Evolutionary conservation across 1,140 invertebrate species (phyloP).

Genomic region (Drusus annulatus): DNA sequence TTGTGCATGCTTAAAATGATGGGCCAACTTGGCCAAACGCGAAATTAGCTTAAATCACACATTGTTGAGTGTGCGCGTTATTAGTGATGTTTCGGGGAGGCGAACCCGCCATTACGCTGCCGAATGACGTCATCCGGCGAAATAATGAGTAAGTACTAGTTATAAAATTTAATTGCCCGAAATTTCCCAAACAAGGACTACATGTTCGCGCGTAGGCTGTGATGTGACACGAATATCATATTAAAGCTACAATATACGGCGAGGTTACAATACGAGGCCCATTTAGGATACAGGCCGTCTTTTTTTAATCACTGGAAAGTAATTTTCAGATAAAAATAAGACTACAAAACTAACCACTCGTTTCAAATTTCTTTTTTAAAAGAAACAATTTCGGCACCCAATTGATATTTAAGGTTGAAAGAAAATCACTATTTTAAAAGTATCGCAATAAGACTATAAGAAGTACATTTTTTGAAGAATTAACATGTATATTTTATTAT

Average conservation of each 20-base stretch:
- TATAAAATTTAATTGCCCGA: slow-evolving; percentile 30
- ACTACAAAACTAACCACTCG: no score
- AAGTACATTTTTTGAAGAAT: no score
- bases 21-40: slow-evolving; percentile 4
- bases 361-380: no score
- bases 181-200: slow-evolving; percentile 28
- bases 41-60: slow-evolving; percentile 23
- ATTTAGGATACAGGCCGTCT: neutral
- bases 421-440: no score
- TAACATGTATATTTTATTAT: no score
- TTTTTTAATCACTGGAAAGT: no score
- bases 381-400: no score
- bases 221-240: slow-evolving; percentile 41
- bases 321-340: no score
- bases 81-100: slow-evolving; percentile 5
- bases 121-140: slow-evolving; percentile 6
- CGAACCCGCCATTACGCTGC: neutral
- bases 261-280: neutral
- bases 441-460: no score
- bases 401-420: no score
- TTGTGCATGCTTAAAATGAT: neutral
- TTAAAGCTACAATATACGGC: slow-evolving; percentile 31
- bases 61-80: slow-evolving; percentile 21
- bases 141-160: slow-evolving; percentile 3
- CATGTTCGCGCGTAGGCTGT: slow-evolving; percentile 13